Base-by-base conservation (phyloP, 2,888 invertebrate genomes). In the Polyommatus icarus region DNA sequence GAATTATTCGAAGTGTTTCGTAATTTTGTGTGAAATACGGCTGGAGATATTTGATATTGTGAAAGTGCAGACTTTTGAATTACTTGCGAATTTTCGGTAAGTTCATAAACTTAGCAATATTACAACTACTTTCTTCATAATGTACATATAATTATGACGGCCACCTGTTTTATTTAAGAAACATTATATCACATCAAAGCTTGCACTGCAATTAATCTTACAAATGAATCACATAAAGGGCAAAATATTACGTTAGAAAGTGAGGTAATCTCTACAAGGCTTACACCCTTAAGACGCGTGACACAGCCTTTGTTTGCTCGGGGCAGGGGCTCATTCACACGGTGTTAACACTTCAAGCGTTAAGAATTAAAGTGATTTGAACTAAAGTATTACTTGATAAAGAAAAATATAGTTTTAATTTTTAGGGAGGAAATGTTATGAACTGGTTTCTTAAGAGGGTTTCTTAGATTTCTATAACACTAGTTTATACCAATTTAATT, bases 261-360 rank as follows among this genome's bases (percentile, higher is more conserved):
- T 15, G 67, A 32, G 67, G 5, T 67, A 67, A 67, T 67, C 67
- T 67, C 32, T 67, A 29, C 67, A 32, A 61, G 24, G 67, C 24
- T 67, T 67, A 67, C 67, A 54, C 67, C 67, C 67, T 29, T 67
- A 15, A 67, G 67, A 67, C 24, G 18, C 18, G 67, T 67, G 67
- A 32, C 67, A 32, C 6, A 18, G 15, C 67, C 10, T 67, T 67
- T 67, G 67, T 67, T 32, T 15, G 67, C 32, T 67, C 5, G 18
- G 67, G 67, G 29, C 32, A 67, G 67, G 67, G 29, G 29, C 67
- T 29, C 67, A 32, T 67, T 67, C 67, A 15, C 24, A 61, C 61
- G 29, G 29, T 32, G 67, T 67, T 67, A 29, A 67, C 67, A 32
- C 29, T 32, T 32, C 29, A 32, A 15, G 67, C 67, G 67, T 67